These are phyloP conservation scores for Agraylea sexmaculata DNA, from an alignment of 1,140 invertebrate species.

Conservation along the genomic window DNA sequence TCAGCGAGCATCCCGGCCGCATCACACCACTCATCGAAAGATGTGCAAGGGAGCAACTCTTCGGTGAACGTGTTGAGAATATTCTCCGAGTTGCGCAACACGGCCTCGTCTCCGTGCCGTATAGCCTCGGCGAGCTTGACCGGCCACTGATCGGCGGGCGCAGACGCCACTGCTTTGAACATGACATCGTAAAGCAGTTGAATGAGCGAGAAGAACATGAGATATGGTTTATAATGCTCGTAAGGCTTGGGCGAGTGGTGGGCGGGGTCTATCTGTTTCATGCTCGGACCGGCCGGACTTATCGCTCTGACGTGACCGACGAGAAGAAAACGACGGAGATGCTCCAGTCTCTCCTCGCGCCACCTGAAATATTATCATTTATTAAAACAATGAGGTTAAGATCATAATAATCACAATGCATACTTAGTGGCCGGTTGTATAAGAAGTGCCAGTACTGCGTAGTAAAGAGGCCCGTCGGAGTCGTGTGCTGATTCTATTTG, in stretches of 20 bases:
- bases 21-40: conserved; percentile 85
- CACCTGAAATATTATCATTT: conserved; percentile 30
- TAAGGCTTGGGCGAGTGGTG: conserved; percentile 41
- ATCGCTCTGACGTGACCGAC: conserved; percentile 64
- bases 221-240: conserved; percentile 69
- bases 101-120: conserved; percentile 80
- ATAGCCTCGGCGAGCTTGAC: conserved; percentile 83
- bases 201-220: conserved; percentile 61
- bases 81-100: conserved; percentile 78
- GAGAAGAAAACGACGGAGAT: conserved; percentile 67
- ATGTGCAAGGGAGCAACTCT: conserved; percentile 80
- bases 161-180: conserved; percentile 52
- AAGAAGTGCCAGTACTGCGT: conserved; percentile 65
- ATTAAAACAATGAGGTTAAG: not conserved
- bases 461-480: conserved; percentile 82
- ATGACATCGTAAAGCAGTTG: conserved; percentile 35
- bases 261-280: conserved; percentile 27
- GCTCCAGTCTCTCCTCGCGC: conserved; percentile 52
- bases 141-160: conserved; percentile 74
- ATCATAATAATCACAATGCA: not conserved
- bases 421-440: conserved; percentile 56
- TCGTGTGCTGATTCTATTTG: conserved; percentile 78
- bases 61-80: conserved; percentile 73
- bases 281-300: conserved; percentile 40
- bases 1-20: conserved; percentile 49